phyloP scores from a whole-genome alignment of 2,113 vertebrate species.

The Sardina pilchardus region DNA sequence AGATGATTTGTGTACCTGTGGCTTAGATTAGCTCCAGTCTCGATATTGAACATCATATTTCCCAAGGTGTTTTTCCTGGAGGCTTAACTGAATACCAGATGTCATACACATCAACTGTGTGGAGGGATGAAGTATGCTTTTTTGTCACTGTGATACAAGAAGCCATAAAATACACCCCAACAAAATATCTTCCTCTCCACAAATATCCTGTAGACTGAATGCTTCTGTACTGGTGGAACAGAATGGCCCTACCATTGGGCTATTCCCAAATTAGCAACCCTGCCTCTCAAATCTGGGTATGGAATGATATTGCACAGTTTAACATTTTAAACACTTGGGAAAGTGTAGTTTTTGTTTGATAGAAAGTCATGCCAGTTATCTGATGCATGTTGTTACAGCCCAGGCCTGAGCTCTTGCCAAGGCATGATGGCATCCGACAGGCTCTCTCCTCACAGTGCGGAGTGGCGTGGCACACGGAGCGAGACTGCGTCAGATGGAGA shows the following conservation, averaged over 20 bases:
- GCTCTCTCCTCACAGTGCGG: slow-evolving; percentile 37
- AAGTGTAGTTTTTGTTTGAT: slow-evolving; percentile 12
- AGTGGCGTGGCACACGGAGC: slow-evolving; percentile 48
- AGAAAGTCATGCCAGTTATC: slow-evolving; percentile 28
- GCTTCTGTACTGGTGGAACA: neutral
- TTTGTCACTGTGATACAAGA: slow-evolving; percentile 47
- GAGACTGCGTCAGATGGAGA: slow-evolving; percentile 59
- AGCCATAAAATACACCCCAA: slow-evolving; percentile 37
- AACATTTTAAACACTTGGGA: neutral
- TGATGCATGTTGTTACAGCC: slow-evolving; percentile 34
- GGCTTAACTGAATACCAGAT: slow-evolving; percentile 61
- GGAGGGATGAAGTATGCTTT: slow-evolving; percentile 55
- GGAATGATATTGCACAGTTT: neutral
- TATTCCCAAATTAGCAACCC: neutral
- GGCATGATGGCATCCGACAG: slow-evolving; percentile 41
- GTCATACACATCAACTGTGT: slow-evolving; percentile 58
- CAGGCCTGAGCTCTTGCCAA: slow-evolving; percentile 43
- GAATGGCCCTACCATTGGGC: neutral
- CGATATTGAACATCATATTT: slow-evolving; percentile 65
- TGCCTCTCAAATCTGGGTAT: slow-evolving; percentile 5
- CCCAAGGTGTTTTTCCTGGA: slow-evolving; percentile 60
- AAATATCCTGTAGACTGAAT: slow-evolving; percentile 35
- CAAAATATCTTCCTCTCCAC: slow-evolving; percentile 39
- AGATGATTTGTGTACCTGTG: slow-evolving; percentile 63
- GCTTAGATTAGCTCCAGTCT: slow-evolving; percentile 62